Conservation (phyloP, 2,888 invertebrate species). For the Cephus sareptanus region DNA sequence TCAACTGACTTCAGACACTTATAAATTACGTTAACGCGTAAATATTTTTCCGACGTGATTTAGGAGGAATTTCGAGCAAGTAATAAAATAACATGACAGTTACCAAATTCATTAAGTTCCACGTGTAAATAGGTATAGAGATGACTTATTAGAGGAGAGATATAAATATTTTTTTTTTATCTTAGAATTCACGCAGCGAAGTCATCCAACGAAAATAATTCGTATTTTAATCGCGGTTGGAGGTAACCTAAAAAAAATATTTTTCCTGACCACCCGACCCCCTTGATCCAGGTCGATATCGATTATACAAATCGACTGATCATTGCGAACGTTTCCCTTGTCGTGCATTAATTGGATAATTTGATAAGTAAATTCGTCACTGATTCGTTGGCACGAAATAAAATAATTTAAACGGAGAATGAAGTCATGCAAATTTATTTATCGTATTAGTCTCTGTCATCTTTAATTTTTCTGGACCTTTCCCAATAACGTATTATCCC, state of each 20-base stretch:
- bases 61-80: background rate
- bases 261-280: no score
- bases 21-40: slow-evolving; percentile 18
- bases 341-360: background rate
- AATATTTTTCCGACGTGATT: slow-evolving; percentile 11
- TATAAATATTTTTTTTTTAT: background rate
- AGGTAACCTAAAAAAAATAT: background rate
- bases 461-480: background rate
- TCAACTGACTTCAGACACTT: background rate
- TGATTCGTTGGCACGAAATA: no score
- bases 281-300: no score
- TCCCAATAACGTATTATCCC: background rate
- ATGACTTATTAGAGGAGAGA: background rate
- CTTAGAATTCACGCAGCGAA: background rate
- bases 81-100: background rate
- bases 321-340: background rate
- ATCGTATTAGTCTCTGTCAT: background rate
- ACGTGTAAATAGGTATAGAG: background rate
- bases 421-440: background rate
- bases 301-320: background rate
- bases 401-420: background rate
- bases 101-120: background rate
- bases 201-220: background rate
- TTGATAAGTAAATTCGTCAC: background rate
- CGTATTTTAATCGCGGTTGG: background rate